phyloP scores from a whole-genome alignment of 2,888 invertebrate species.

The Thysanoteuthis rhombus region DNA sequence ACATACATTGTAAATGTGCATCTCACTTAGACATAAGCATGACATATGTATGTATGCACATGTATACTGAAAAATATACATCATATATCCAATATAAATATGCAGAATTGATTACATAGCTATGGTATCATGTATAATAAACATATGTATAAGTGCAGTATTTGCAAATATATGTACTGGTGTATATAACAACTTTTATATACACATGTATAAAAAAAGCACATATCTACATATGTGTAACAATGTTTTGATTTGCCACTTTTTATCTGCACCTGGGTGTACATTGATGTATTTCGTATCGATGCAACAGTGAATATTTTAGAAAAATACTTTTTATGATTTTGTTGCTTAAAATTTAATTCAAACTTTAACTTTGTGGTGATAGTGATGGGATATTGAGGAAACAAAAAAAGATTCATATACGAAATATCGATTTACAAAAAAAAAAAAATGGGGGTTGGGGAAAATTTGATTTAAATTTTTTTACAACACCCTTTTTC shows the following conservation, averaged over 20 bases:
- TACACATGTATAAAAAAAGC: background rate
- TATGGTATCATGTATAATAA: too few relatives aligned
- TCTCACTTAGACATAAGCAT: too few relatives aligned
- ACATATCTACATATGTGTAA: background rate
- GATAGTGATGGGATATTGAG: background rate
- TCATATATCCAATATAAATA: background rate
- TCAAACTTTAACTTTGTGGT: background rate
- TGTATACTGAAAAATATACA: background rate
- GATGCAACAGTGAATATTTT: background rate
- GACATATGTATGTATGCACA: too few relatives aligned
- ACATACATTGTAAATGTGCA: too few relatives aligned
- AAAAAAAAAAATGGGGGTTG: background rate
- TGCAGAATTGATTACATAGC: background rate
- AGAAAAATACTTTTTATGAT: background rate
- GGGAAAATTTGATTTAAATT: background rate
- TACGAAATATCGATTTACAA: background rate
- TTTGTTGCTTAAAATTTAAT: background rate
- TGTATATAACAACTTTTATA: background rate
- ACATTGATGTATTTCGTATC: background rate
- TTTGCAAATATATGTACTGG: background rate
- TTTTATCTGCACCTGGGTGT: background rate
- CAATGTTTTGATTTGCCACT: background rate
- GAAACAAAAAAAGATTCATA: background rate
- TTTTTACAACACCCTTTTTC: background rate
- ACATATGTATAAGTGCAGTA: background rate